phyloP scores from a whole-genome alignment of 2,888 invertebrate species.

The Drosophila stalkeri region DNA sequence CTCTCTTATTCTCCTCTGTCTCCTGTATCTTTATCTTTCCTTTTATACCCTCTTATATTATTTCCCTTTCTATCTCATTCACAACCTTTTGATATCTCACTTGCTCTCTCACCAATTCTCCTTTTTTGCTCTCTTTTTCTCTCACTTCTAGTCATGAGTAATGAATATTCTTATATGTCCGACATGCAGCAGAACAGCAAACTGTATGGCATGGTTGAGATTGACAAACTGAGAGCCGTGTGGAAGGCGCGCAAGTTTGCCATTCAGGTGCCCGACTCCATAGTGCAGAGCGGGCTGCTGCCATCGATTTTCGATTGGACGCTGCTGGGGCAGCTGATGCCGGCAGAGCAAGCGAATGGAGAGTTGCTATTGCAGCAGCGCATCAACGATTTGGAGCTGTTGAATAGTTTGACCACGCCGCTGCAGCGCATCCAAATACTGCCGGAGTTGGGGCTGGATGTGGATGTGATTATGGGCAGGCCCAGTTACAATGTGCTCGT shows the following conservation, averaged over 20 bases:
- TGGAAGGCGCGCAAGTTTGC: slow-evolving; percentile 45
- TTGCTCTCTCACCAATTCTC: not conserved
- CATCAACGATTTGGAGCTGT: slow-evolving; percentile 45
- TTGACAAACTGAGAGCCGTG: slow-evolving; percentile 35
- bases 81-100: too few relatives aligned
- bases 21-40: too few relatives aligned
- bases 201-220: slow-evolving; percentile 43
- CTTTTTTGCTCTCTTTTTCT: not conserved
- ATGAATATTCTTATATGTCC: slow-evolving; percentile 13
- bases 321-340: slow-evolving; percentile 41
- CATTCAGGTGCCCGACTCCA: slow-evolving; percentile 30
- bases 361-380: slow-evolving; percentile 43
- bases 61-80: too few relatives aligned
- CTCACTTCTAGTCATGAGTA: slow-evolving; percentile 32
- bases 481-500: slow-evolving; percentile 47
- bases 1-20: too few relatives aligned
- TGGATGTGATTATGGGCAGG: slow-evolving; percentile 32
- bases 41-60: too few relatives aligned
- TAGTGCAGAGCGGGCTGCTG: slow-evolving; percentile 41
- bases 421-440: slow-evolving; percentile 43
- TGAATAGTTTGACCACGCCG: slow-evolving; percentile 44
- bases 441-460: slow-evolving; percentile 30
- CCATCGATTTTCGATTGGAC: slow-evolving; percentile 58
- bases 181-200: slow-evolving; percentile 33
- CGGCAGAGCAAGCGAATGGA: slow-evolving; percentile 30